Conservation (phyloP, 2,113 vertebrate genomes). For the Mellivora capensis region DNA sequence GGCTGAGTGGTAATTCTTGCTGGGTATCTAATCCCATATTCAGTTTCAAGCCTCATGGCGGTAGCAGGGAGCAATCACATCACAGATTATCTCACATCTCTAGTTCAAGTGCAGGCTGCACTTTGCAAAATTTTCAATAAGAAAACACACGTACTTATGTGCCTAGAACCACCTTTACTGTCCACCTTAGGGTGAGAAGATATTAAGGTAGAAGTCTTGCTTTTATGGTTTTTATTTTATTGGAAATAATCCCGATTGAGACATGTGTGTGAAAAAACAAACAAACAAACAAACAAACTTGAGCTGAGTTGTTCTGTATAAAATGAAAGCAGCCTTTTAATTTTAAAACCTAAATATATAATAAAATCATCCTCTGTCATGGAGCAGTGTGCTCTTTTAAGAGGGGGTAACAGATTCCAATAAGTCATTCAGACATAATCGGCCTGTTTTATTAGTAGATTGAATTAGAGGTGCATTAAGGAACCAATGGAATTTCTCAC, state of each 20-base stretch:
- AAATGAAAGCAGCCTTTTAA: neutral
- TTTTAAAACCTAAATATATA: neutral
- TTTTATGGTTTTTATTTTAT: conserved; percentile 11
- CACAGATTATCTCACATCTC: conserved; percentile 62
- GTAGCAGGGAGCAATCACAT: conserved; percentile 62
- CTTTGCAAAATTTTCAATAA: conserved; percentile 60
- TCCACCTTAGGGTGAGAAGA: conserved; percentile 50
- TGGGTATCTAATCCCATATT: conserved; percentile 62
- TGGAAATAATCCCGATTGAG: neutral
- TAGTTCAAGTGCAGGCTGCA: neutral
- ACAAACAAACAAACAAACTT: neutral
- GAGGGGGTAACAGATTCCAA: neutral
- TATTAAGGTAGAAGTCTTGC: conserved; percentile 27
- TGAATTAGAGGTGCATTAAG: neutral
- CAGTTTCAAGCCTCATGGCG: conserved; percentile 7
- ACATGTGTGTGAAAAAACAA: neutral
- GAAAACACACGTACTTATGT: conserved; percentile 57
- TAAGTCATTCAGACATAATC: neutral
- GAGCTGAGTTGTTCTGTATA: neutral
- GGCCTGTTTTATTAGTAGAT: neutral
- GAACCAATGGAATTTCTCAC: neutral
- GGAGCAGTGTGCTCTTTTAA: neutral
- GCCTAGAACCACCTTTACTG: conserved; percentile 27
- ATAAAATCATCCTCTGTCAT: neutral
- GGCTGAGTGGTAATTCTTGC: conserved; percentile 57